Evolutionary conservation across 2,113 vertebrate genomes (phyloP).

Genomic region (Mirounga angustirostris): DNA sequence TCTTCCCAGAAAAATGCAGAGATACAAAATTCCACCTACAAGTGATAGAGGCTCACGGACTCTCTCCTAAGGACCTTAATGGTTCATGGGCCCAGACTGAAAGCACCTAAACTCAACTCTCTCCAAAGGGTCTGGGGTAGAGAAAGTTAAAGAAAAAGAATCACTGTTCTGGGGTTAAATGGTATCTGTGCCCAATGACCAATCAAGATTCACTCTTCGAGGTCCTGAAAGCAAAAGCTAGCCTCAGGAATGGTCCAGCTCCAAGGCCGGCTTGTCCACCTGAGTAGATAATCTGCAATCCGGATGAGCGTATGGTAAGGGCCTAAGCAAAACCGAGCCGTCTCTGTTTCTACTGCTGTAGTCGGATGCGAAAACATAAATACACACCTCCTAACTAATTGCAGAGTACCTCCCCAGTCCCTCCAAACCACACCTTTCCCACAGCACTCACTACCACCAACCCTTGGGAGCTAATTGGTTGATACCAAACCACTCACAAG

Average conservation of each 20-base stretch:
- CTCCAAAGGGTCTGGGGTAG: neutral
- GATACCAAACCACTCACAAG: neutral
- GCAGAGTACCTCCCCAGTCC: neutral
- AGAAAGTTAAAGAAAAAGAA: neutral
- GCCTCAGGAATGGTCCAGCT: neutral
- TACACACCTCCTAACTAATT: neutral
- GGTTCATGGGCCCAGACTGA: neutral
- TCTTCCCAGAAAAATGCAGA: neutral
- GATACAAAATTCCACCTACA: neutral
- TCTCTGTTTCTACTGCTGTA: neutral
- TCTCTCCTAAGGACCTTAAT: neutral
- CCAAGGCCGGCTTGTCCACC: neutral
- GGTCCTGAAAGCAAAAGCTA: neutral
- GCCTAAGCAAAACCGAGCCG: neutral
- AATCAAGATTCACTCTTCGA: neutral
- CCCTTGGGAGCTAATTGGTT: neutral
- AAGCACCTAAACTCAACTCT: neutral
- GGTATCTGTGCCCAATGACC: neutral
- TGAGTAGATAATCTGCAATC: neutral
- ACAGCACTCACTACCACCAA: neutral
- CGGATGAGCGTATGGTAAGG: neutral
- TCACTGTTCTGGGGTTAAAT: neutral
- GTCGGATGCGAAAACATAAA: neutral
- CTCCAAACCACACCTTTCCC: neutral
- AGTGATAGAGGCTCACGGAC: neutral